Percentiles rank a stretch among this genome's conserved stretches.
These are phyloP conservation scores for Callionymus lyra DNA, from an alignment of 2,113 vertebrate genomes.

Conservation along the genomic window DNA sequence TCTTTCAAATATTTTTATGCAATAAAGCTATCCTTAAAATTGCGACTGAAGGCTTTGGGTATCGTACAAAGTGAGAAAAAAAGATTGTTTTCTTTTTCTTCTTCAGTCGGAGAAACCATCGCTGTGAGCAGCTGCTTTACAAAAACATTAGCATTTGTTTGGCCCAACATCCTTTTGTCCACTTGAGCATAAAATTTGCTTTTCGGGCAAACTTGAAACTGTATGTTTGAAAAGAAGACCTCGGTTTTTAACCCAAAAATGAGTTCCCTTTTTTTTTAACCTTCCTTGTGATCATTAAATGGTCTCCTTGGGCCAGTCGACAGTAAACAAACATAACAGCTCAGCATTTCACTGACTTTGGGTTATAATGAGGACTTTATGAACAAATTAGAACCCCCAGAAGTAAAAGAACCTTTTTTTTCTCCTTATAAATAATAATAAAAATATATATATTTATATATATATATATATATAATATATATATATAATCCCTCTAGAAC, in stretches of 20 bases:
- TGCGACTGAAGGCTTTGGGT: too few species aligned
- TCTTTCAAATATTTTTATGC: too few species aligned
- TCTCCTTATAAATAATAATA: slow-evolving; percentile 9
- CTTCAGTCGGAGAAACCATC: too few species aligned
- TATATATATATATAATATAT: too few species aligned
- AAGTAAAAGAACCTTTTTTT: background rate
- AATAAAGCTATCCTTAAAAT: too few species aligned
- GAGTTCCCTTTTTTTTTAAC: slow-evolving; percentile 28
- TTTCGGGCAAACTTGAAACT: slow-evolving; percentile 15
- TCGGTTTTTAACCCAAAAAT: slow-evolving; percentile 41
- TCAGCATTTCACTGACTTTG: slow-evolving; percentile 11
- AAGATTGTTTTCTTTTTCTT: too few species aligned
- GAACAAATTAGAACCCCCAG: too few species aligned
- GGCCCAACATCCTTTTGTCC: slow-evolving; percentile 27
- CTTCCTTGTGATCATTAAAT: slow-evolving; percentile 39
- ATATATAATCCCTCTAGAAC: slow-evolving; percentile 43
- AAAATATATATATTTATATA: slow-evolving; percentile 19
- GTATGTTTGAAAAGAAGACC: slow-evolving; percentile 22
- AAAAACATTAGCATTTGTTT: slow-evolving; percentile 22
- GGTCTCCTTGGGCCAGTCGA: slow-evolving; percentile 10
- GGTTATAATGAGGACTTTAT: background rate
- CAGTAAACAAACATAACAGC: slow-evolving; percentile 26
- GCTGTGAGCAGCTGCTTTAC: slow-evolving; percentile 1
- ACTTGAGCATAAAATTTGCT: slow-evolving; percentile 39
- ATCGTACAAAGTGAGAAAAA: too few species aligned